Evolutionary conservation across 2,113 vertebrate genomes (phyloP).

Genomic region (Todiramphus chloris): DNA sequence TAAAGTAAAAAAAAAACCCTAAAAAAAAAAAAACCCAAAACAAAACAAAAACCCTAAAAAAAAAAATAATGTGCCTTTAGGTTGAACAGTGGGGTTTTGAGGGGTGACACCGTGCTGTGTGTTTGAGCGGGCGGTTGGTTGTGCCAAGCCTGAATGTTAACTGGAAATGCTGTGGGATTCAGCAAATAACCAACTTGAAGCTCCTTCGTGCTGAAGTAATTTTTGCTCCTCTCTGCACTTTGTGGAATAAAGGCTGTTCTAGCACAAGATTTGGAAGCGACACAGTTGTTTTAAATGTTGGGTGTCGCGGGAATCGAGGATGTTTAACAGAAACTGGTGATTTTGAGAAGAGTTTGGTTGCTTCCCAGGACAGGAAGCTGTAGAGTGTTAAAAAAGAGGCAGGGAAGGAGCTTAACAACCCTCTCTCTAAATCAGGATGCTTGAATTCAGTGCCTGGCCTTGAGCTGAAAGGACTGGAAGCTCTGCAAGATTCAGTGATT

Average conservation of each 20-base stretch:
- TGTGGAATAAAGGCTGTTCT: not conserved
- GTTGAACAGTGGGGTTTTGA: conserved; percentile 32
- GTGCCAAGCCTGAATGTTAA: conserved; percentile 13
- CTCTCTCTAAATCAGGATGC: conserved; percentile 14
- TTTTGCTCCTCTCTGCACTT: not conserved
- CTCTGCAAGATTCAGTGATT: conserved; percentile 11
- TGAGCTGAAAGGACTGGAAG: conserved; percentile 51
- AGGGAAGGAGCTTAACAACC: not conserved
- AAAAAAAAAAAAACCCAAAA: too few relatives aligned
- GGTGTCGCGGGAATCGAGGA: not conserved
- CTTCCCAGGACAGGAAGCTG: conserved; percentile 50
- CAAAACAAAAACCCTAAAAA: too few relatives aligned
- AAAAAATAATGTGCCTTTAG: not conserved
- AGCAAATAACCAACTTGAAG: not conserved
- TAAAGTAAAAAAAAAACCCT: not conserved
- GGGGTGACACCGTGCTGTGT: conserved; percentile 9
- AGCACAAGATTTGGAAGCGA: not conserved
- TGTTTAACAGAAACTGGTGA: conserved; percentile 7
- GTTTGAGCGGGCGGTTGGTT: not conserved
- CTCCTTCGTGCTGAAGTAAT: not conserved
- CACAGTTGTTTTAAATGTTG: not conserved
- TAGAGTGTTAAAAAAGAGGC: not conserved
- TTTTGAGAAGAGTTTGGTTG: conserved; percentile 2
- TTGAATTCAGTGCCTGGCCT: not conserved
- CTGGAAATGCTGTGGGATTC: conserved; percentile 11